Percentiles rank a stretch among this genome's conserved stretches.
phyloP scores from a whole-genome alignment of 1,140 invertebrate genomes.

The Choristoneura fumiferana region DNA sequence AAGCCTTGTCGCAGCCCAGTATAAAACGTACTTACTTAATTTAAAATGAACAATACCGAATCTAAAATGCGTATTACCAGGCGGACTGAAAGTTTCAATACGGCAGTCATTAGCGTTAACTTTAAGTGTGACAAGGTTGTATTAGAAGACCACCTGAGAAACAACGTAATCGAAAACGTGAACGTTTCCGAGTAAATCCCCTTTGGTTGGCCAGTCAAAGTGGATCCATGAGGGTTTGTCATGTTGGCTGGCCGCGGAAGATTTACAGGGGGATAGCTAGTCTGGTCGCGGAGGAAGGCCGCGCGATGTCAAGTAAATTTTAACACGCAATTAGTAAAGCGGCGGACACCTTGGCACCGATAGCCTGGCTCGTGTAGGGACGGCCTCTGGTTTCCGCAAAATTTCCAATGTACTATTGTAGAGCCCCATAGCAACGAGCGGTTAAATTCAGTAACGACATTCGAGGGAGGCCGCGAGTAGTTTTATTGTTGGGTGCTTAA shows the following conservation, averaged over 20 bases:
- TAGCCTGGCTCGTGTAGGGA: slow-evolving; percentile 50
- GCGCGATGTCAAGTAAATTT: slow-evolving; percentile 72
- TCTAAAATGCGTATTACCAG: background rate
- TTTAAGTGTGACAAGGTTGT: slow-evolving; percentile 70
- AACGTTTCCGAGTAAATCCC: slow-evolving; percentile 54
- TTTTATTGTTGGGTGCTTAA: slow-evolving; percentile 44
- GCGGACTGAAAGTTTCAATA: slow-evolving; percentile 53
- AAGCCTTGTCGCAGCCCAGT: background rate
- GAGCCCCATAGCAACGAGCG: slow-evolving; percentile 26
- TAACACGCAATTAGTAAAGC: slow-evolving; percentile 72
- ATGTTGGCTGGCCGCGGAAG: slow-evolving; percentile 19
- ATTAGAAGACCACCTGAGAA: slow-evolving; percentile 62
- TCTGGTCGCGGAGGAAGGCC: slow-evolving; percentile 55
- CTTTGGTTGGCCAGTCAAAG: slow-evolving; percentile 28
- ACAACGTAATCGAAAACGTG: slow-evolving; percentile 43
- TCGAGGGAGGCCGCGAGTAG: slow-evolving; percentile 33
- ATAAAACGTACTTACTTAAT: background rate
- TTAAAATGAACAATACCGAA: background rate
- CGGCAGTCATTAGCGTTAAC: slow-evolving; percentile 53
- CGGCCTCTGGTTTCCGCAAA: slow-evolving; percentile 24
- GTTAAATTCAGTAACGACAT: slow-evolving; percentile 23
- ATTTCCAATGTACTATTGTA: slow-evolving; percentile 20
- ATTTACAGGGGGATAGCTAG: slow-evolving; percentile 29
- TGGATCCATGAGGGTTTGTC: slow-evolving; percentile 33
- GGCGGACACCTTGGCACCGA: slow-evolving; percentile 66